A percentile compares a stretch with the other conserved stretches of the same genome.
Evolutionary conservation across 2,797 vertebrate species (phyloP).

Genomic region (Spinus pinus): DNA sequence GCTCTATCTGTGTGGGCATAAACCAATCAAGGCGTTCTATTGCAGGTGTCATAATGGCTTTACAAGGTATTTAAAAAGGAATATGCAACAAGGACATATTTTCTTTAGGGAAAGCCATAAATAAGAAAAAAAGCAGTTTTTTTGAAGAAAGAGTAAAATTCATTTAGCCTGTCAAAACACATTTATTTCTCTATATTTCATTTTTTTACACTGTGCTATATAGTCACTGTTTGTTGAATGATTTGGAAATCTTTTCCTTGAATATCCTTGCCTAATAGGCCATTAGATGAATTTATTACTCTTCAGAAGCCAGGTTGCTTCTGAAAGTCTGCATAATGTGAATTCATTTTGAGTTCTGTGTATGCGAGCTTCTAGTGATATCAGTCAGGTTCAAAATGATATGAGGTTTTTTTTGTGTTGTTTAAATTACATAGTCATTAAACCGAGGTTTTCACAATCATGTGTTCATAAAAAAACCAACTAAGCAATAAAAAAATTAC

Average conservation of each 20-base stretch:
- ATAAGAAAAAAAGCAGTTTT: constrained; percentile 12
- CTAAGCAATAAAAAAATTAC: not conserved
- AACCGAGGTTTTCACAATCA: not conserved
- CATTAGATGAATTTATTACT: not conserved
- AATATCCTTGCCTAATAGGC: constrained; percentile 25
- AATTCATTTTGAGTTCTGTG: not conserved
- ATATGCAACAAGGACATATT: constrained; percentile 49
- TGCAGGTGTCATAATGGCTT: constrained; percentile 22
- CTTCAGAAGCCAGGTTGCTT: not conserved
- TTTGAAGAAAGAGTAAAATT: constrained; percentile 27
- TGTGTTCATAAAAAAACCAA: not conserved
- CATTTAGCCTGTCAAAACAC: constrained; percentile 49
- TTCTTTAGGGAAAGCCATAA: constrained; percentile 37
- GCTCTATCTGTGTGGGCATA: constrained; percentile 5
- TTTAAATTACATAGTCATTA: not conserved
- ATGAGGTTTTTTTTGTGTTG: not conserved
- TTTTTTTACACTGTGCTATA: not conserved
- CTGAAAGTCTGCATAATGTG: not conserved
- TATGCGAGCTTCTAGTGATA: not conserved
- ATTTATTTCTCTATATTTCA: constrained; percentile 18
- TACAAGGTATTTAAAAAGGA: constrained; percentile 38
- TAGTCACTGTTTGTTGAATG: not conserved
- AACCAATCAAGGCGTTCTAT: constrained; percentile 21
- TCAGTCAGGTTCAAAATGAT: not conserved
- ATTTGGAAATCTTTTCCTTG: constrained; percentile 2